These are phyloP conservation scores for Catostylus mosaicus DNA, from an alignment of 30 jellyfish, hydroid and myxozoan species.

Conservation along the genomic window DNA sequence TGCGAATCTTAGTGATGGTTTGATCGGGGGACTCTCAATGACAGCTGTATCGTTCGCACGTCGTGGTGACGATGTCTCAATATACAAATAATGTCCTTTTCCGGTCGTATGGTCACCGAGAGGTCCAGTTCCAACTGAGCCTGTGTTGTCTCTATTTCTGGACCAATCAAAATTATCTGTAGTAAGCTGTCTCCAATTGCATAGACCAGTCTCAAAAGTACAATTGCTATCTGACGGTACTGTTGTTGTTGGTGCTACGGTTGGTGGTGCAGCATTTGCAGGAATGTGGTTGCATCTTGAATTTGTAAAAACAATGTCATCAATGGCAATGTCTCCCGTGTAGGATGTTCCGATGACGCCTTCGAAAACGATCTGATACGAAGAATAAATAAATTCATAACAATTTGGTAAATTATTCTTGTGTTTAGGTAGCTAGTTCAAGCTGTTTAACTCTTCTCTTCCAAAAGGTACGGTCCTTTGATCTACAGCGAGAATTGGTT, in stretches of 20 bases:
- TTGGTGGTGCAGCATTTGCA: slow-evolving; percentile 93
- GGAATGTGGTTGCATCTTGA: slow-evolving; percentile 92
- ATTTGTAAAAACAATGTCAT: slow-evolving; percentile 81
- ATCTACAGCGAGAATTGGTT: too few relatives aligned
- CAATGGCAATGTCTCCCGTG: slow-evolving; percentile 95
- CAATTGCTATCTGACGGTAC: slow-evolving; percentile 97
- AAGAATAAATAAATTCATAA: background rate
- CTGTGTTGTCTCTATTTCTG: slow-evolving; percentile 83
- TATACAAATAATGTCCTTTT: slow-evolving; percentile 83
- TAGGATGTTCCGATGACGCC: slow-evolving; percentile 90
- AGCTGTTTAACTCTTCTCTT: too few relatives aligned
- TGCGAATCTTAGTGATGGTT: slow-evolving; percentile 72
- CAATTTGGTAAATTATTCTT: too few relatives aligned
- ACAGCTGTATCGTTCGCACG: slow-evolving; percentile 88
- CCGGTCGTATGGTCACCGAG: slow-evolving; percentile 95
- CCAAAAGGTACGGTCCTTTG: too few relatives aligned
- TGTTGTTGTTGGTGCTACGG: slow-evolving; percentile 94
- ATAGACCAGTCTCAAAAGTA: slow-evolving; percentile 83
- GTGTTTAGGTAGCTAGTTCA: too few relatives aligned
- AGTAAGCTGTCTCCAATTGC: slow-evolving; percentile 88
- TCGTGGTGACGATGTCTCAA: slow-evolving; percentile 91
- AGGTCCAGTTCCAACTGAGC: slow-evolving; percentile 95
- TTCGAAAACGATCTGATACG: slow-evolving; percentile 82
- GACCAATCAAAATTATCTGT: slow-evolving; percentile 94
- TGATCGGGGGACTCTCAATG: slow-evolving; percentile 91